These are phyloP conservation scores for Danio kyathit DNA, from an alignment of 2,797 vertebrate genomes.

Conservation along the genomic window DNA sequence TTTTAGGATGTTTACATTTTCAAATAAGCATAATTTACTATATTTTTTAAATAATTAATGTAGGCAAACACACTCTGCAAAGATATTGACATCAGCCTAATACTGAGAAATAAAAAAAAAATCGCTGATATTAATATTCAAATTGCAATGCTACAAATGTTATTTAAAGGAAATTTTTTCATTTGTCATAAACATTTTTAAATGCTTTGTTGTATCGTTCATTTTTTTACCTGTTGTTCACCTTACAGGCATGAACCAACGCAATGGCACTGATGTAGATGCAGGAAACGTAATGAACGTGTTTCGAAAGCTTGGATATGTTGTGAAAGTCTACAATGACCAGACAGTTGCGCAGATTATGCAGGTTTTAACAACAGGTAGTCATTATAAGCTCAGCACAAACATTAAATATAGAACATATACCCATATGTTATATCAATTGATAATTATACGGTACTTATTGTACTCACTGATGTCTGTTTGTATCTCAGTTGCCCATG, in stretches of 20 bases:
- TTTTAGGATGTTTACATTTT: too few relatives aligned
- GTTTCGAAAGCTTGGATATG: slow-evolving; percentile 78
- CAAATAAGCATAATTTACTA: too few relatives aligned
- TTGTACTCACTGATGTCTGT: not conserved
- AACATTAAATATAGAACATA: not conserved
- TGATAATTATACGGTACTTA: not conserved
- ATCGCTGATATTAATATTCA: not conserved
- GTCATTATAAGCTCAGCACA: not conserved
- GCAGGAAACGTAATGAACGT: slow-evolving; percentile 76
- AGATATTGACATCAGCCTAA: too few relatives aligned
- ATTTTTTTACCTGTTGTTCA: not conserved
- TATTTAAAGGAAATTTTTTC: not conserved
- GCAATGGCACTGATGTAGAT: slow-evolving; percentile 82
- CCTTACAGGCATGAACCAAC: slow-evolving; percentile 79
- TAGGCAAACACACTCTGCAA: too few relatives aligned
- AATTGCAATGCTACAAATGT: not conserved
- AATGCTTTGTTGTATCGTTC: not conserved
- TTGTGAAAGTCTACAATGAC: slow-evolving; percentile 79
- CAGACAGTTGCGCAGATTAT: slow-evolving; percentile 75
- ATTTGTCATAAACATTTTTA: not conserved
- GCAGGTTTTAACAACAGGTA: slow-evolving; percentile 71
- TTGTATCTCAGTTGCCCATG: slow-evolving; percentile 69
- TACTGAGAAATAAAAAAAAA: too few relatives aligned
- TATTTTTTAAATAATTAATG: too few relatives aligned
- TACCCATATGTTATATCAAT: not conserved